phyloP scores from a whole-genome alignment of 2,888 invertebrate genomes.

The Cetonia aurata region DNA sequence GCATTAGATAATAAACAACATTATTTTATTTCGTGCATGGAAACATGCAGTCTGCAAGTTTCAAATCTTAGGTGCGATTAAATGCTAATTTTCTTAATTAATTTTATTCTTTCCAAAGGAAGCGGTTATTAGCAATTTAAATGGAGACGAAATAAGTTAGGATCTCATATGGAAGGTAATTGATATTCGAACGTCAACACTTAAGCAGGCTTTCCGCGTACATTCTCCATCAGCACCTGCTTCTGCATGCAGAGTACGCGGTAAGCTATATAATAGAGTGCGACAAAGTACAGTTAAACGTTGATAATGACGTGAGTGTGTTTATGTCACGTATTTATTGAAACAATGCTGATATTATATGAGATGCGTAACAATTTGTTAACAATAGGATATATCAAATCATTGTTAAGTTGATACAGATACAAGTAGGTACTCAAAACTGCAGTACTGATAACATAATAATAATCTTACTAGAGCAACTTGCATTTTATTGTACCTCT shows the following conservation, averaged over 20 bases:
- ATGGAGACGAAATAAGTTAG: not conserved
- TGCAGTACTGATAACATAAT: too few relatives aligned
- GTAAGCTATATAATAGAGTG: constrained; percentile 2
- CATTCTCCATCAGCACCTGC: too few relatives aligned
- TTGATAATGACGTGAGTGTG: constrained; percentile 6
- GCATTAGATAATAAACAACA: too few relatives aligned
- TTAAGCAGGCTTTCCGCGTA: not conserved
- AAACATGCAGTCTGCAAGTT: too few relatives aligned
- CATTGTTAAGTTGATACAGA: too few relatives aligned
- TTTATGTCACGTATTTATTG: not conserved
- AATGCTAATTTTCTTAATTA: too few relatives aligned
- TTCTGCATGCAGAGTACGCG: constrained; percentile 7
- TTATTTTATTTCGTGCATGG: too few relatives aligned
- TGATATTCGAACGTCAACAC: constrained; percentile 7
- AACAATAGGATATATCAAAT: not conserved
- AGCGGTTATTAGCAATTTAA: constrained; percentile 2
- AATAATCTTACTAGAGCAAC: too few relatives aligned
- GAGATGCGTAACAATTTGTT: not conserved
- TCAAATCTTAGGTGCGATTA: too few relatives aligned
- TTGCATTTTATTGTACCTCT: too few relatives aligned
- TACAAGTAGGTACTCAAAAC: too few relatives aligned
- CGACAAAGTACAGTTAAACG: constrained; percentile 34
- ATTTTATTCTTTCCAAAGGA: not conserved
- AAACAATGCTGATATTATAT: not conserved
- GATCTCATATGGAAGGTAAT: not conserved